Conservation (phyloP, 2,113 vertebrate genomes). For the Cyanoliseus patagonus region DNA sequence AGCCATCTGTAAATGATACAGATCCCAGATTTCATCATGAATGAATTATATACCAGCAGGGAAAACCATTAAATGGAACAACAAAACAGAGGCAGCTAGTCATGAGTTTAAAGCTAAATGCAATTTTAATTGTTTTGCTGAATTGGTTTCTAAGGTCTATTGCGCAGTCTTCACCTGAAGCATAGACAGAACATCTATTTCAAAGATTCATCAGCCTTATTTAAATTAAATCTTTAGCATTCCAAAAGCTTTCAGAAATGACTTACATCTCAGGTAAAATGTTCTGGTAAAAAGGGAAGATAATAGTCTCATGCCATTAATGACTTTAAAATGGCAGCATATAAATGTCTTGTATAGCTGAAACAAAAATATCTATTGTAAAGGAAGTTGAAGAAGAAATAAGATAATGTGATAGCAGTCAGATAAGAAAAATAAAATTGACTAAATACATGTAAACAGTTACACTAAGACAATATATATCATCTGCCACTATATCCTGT, state of each 20-base stretch:
- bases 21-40: not conserved
- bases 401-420: not conserved
- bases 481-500: not conserved
- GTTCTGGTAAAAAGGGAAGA: not conserved
- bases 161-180: not conserved
- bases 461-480: not conserved
- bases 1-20: not conserved
- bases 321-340: not conserved
- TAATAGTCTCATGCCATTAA: not conserved
- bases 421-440: not conserved
- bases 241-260: not conserved
- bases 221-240: constrained; percentile 12
- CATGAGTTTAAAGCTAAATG: not conserved
- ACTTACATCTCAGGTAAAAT: not conserved
- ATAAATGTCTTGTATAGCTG: not conserved
- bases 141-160: not conserved
- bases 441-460: not conserved
- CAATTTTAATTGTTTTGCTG: constrained; percentile 21
- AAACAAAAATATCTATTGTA: not conserved
- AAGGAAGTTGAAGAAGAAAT: not conserved
- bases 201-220: not conserved
- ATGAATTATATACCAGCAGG: not conserved
- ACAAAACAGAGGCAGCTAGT: not conserved
- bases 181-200: not conserved
- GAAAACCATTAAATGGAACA: not conserved